These are phyloP conservation scores for Artemia franciscana DNA, from an alignment of 1,140 invertebrate genomes.

Conservation along the genomic window DNA sequence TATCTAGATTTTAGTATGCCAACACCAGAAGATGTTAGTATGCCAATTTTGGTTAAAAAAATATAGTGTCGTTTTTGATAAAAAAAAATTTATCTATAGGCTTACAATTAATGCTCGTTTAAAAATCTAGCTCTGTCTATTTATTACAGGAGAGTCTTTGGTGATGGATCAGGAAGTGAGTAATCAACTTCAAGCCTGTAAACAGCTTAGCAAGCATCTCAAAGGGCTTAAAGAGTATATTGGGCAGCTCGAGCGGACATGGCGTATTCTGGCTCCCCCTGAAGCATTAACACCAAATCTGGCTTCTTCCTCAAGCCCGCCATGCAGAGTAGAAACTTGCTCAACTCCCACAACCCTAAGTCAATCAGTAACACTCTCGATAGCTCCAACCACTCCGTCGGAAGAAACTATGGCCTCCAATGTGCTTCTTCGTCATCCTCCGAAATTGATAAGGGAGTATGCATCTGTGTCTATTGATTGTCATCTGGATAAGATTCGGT, in stretches of 20 bases:
- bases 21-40: too few relatives aligned
- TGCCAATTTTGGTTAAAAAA: too few relatives aligned
- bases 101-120: too few relatives aligned
- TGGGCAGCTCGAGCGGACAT: not conserved
- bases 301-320: not conserved
- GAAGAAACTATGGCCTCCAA: not conserved
- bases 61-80: too few relatives aligned
- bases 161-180: not conserved
- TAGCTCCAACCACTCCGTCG: not conserved
- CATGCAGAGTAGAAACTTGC: not conserved
- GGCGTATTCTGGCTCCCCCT: not conserved
- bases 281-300: not conserved
- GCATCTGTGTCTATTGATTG: not conserved
- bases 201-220: not conserved
- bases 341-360: not conserved
- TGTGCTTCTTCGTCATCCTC: not conserved
- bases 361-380: not conserved
- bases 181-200: not conserved
- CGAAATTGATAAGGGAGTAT: not conserved
- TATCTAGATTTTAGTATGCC: too few relatives aligned
- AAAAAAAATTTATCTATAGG: too few relatives aligned
- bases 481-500: not conserved
- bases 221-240: not conserved
- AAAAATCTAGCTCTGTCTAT: too few relatives aligned
- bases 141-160: not conserved